Base-by-base conservation (phyloP, 1,140 invertebrate species). In the Bombus affinis region DNA sequence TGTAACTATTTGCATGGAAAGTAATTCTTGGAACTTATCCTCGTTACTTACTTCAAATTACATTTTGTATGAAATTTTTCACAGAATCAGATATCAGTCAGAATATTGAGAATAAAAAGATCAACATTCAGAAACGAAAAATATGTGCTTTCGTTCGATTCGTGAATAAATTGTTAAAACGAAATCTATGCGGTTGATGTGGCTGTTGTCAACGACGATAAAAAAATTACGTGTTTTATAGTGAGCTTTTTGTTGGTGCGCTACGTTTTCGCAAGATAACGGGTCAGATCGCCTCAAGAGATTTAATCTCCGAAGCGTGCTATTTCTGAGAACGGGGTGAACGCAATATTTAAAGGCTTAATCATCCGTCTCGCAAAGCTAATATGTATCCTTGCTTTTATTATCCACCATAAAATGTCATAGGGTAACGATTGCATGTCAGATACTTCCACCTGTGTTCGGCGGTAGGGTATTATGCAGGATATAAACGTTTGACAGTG, bases 311-410 rank as follows among this genome's bases (percentile, higher is more conserved):
- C 5, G 22, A 18, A 25, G n/a, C 53, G 12, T 47, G 37, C 39
- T 47, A 35, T 80, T 72, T 32, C 25, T 62, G 15, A 25, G 15
- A 28, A 47, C 3, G 39, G 62, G 32, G 37, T 25, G 6, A 59
- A 39, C 39, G 83, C 76, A 65, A 80, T 80, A 80, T 80, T 85
- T 72, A 84, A 84, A 80, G 76, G 47, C 35, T 85, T 85, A 72
- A 80, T 85, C 68, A 65, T 73, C 39, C 53, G 39, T 85, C 77
- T 62, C 5, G 18, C 70, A 57, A 62, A 79, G 53, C 66, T 71
- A 84, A 79, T 84, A 79, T 47, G 68, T 79, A 59, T 71, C 25
- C 76, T 72, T 44, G 53, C 39, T 72, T 84, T 84, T 79, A 79
- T 78, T 71, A 62, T 72, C 53, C 76, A 32, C 68, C 47, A 22